Evolutionary conservation across 1,140 invertebrate genomes (phyloP).

Genomic region (Drusus annulatus): DNA sequence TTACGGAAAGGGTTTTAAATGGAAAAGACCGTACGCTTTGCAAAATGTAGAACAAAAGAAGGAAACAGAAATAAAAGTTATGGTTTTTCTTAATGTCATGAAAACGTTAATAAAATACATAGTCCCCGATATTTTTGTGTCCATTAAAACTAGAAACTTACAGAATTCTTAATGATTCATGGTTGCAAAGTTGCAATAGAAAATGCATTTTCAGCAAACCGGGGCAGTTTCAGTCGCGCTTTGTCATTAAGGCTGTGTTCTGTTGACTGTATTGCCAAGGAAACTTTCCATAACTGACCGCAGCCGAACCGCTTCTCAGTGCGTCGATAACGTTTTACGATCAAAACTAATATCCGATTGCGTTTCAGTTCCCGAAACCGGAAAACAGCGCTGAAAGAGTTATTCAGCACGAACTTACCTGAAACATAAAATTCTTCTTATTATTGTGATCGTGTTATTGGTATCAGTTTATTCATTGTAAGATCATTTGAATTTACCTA

Average conservation of each 20-base stretch:
- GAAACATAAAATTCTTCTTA: too few relatives aligned
- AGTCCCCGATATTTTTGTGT: background rate
- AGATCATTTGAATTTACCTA: too few relatives aligned
- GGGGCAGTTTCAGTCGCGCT: background rate
- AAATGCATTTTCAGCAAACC: conserved; percentile 11
- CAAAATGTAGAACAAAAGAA: too few relatives aligned
- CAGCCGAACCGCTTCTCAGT: background rate
- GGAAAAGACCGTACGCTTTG: too few relatives aligned
- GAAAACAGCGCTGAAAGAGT: too few relatives aligned
- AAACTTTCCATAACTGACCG: conserved; percentile 6
- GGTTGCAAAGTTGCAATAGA: conserved; percentile 2
- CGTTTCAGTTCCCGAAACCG: background rate
- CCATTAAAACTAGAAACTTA: background rate
- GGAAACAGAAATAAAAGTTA: too few relatives aligned
- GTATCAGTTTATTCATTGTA: too few relatives aligned
- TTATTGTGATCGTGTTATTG: too few relatives aligned
- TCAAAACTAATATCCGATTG: background rate
- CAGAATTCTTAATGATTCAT: background rate
- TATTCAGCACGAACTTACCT: too few relatives aligned
- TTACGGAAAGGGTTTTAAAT: too few relatives aligned
- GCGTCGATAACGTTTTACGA: conserved; percentile 16
- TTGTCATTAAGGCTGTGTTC: conserved; percentile 31
- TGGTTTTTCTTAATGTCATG: too few relatives aligned
- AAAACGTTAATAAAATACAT: too few relatives aligned
- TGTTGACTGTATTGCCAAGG: background rate